phyloP scores from a whole-genome alignment of 2,797 vertebrate genomes.

The Rhinichthys osculus region DNA sequence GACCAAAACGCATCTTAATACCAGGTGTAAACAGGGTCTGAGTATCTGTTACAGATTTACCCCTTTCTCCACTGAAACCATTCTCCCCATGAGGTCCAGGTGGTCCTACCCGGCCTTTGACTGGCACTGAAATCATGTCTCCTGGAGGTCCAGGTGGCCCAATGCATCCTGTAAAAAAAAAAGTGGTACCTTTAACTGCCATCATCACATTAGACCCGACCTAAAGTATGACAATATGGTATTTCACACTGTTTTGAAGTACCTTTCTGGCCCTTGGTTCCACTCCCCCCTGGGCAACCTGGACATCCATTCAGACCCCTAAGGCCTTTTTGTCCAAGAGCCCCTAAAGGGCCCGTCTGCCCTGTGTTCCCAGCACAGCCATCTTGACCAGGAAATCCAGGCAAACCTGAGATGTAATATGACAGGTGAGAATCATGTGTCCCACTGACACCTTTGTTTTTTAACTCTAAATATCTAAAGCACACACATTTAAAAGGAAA shows the following conservation, averaged over 20 bases:
- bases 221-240: slow-evolving; percentile 13
- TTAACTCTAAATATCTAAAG: background rate
- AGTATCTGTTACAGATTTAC: slow-evolving; percentile 10
- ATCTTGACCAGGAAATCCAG: slow-evolving; percentile 66
- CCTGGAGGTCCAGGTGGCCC: slow-evolving; percentile 67
- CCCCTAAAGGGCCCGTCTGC: slow-evolving; percentile 64
- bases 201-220: background rate
- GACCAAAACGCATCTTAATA: background rate
- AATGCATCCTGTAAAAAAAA: slow-evolving; percentile 61
- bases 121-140: background rate
- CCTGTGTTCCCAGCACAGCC: slow-evolving; percentile 71
- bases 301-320: slow-evolving; percentile 34
- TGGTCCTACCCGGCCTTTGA: slow-evolving; percentile 66
- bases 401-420: slow-evolving; percentile 55
- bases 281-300: slow-evolving; percentile 63
- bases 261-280: slow-evolving; percentile 76
- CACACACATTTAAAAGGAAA: background rate
- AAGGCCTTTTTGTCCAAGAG: slow-evolving; percentile 45
- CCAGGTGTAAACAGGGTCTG: background rate
- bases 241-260: slow-evolving; percentile 23
- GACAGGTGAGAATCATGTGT: background rate
- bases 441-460: background rate
- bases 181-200: background rate
- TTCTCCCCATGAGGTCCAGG: slow-evolving; percentile 42
- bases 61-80: slow-evolving; percentile 28